phyloP scores from a whole-genome alignment of 2,888 invertebrate species.

The Tribolium freemani region DNA sequence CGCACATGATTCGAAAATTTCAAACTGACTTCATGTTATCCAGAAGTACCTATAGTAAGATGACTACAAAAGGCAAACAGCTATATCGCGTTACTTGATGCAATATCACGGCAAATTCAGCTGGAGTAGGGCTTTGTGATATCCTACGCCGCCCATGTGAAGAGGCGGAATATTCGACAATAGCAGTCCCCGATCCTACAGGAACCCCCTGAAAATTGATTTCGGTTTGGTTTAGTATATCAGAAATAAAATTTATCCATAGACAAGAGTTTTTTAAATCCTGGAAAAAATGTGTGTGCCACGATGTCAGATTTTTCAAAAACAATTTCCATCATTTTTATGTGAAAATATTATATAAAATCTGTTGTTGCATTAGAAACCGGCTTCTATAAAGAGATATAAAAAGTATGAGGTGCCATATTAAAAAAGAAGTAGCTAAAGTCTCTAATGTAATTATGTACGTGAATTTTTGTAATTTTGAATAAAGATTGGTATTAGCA shows the following conservation, averaged over 20 bases:
- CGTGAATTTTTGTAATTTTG: no score
- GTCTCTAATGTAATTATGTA: no score
- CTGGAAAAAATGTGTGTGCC: no score
- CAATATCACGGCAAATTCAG: slow-evolving; percentile 56
- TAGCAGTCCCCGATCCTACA: slow-evolving; percentile 34
- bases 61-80: slow-evolving; percentile 55
- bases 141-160: slow-evolving; percentile 43
- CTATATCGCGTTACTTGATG: slow-evolving; percentile 53
- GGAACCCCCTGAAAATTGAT: slow-evolving; percentile 43
- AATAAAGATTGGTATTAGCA: no score
- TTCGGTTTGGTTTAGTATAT: slow-evolving; percentile 36
- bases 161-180: slow-evolving; percentile 46
- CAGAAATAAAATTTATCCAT: slow-evolving; percentile 4
- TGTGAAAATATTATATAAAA: no score
- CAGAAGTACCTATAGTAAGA: slow-evolving; percentile 46
- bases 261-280: not conserved
- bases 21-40: slow-evolving; percentile 27
- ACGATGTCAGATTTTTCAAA: no score
- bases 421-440: no score
- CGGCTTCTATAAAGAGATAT: no score
- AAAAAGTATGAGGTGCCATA: no score
- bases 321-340: no score
- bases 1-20: slow-evolving; percentile 16
- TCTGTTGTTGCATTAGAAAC: no score
- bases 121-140: slow-evolving; percentile 56